Percentiles rank a stretch among this genome's conserved stretches.
These are phyloP conservation scores for Antigone vipio DNA, from an alignment of 2,113 vertebrate species.

Conservation along the genomic window DNA sequence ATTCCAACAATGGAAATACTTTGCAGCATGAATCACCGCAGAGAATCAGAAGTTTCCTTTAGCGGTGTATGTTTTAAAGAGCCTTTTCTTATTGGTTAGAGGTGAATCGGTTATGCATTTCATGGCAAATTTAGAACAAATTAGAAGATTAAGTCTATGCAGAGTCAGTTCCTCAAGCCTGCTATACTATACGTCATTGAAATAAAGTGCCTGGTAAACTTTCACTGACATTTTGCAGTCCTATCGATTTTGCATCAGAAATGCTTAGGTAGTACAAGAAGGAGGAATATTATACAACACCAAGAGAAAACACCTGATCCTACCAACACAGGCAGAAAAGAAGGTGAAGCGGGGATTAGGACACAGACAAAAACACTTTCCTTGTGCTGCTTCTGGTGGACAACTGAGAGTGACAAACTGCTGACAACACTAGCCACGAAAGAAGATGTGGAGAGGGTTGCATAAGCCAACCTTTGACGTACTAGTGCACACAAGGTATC, in stretches of 20 bases:
- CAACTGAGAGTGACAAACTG: background rate
- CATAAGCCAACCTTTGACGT: background rate
- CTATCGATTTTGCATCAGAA: background rate
- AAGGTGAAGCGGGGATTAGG: background rate
- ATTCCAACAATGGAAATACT: slow-evolving; percentile 13
- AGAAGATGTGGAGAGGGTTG: background rate
- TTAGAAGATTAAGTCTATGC: background rate
- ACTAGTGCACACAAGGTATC: background rate
- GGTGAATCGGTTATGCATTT: background rate
- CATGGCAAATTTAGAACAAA: background rate
- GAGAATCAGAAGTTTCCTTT: background rate
- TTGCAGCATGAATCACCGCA: background rate
- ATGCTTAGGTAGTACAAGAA: background rate
- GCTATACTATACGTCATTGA: background rate
- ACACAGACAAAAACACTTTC: rapidly evolving
- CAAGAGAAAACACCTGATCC: background rate
- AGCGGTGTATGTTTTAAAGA: background rate
- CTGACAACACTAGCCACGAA: background rate
- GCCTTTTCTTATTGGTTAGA: background rate
- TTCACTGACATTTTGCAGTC: background rate
- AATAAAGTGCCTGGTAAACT: background rate
- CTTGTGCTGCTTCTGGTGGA: background rate
- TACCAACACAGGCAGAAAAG: background rate
- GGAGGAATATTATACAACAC: background rate
- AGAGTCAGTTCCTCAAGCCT: background rate